Evolutionary conservation across 2,888 invertebrate genomes (phyloP), one percentile per base, ranked within the genome.

Genomic region (Neelides folsomi): DNA sequence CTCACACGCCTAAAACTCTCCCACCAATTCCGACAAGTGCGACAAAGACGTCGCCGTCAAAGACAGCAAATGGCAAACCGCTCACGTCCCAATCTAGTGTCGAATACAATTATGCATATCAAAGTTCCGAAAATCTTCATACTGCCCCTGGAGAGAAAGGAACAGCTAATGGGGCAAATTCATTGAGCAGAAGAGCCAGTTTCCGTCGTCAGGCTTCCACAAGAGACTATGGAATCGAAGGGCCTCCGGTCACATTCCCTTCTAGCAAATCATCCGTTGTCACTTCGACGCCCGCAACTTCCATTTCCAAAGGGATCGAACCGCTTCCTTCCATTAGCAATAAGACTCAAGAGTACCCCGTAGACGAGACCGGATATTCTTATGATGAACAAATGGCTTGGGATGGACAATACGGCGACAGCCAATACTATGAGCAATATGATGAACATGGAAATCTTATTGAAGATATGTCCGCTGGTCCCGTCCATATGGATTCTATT

Each of bases 61-160:
- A 48, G 50, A 52, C 54, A 47, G 50, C 49, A 58, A 54, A 19
- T 41, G 45, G 53, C 55, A 47, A 53, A 46, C 43, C 49, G 47
- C 47, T 53, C 45, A 47, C 45, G 37, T 56, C 57, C 50, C 60
- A 64, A 50, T 56, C 59, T 70, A 80, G 79, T 69, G 79, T 81
- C 68, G 78, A 81, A 70, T 80, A 80, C 68, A 81, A 80, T 69
- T 79, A 79, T 69, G 79, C 80, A 69, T 81, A 81, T 72, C 76
- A 77, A 65, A 80, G 80, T 71, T 77, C 76, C 65, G 81, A 80
- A 69, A 80, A 79, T 70, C 69, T 79, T 62, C 43, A 47, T 35
- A 19, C 53, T 12, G 51, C 51, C 12, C 47, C 49, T 16, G 51
- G 35, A 19, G 54, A 55, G 36, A 48, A 53, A 48, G 46, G 46